Conservation (phyloP, 2,888 invertebrate genomes). For the Choreutis nemorana region DNA sequence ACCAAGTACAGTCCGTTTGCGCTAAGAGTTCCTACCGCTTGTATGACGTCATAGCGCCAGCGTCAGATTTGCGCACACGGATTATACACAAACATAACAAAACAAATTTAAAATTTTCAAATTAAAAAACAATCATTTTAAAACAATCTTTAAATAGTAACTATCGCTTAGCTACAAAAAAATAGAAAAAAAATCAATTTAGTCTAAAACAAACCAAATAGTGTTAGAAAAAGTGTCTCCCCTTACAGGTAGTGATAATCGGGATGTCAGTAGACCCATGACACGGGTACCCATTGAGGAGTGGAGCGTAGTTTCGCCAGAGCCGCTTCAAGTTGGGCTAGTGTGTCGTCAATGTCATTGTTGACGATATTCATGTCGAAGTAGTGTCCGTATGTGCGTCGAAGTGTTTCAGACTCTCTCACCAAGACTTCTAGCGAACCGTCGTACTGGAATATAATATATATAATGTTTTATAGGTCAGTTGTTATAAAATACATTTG, state of each 20-base stretch:
- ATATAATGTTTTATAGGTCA: not conserved
- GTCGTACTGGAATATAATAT: constrained; percentile 81
- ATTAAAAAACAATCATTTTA: too few species aligned
- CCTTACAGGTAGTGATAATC: constrained; percentile 21
- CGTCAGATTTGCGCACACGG: too few species aligned
- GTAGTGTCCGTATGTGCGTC: constrained; percentile 97
- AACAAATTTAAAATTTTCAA: too few species aligned
- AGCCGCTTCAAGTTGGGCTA: constrained; percentile 88
- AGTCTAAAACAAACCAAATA: too few species aligned
- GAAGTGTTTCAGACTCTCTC: constrained; percentile 95
- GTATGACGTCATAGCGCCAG: too few species aligned
- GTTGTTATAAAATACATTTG: too few species aligned
- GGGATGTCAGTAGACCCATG: constrained; percentile 92
- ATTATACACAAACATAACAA: too few species aligned
- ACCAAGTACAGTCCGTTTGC: too few species aligned
- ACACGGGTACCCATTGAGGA: constrained; percentile 97
- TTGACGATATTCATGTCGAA: constrained; percentile 98
- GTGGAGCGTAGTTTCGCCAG: constrained; percentile 90
- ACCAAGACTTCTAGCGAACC: constrained; percentile 96
- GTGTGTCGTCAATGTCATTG: constrained; percentile 99
- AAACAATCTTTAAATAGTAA: too few species aligned
- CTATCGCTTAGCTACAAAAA: too few species aligned
- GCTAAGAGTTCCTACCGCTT: too few species aligned
- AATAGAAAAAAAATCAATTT: too few species aligned
- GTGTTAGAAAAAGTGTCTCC: not conserved